phyloP scores from a whole-genome alignment of 2,113 vertebrate genomes.

The Zootoca vivipara region DNA sequence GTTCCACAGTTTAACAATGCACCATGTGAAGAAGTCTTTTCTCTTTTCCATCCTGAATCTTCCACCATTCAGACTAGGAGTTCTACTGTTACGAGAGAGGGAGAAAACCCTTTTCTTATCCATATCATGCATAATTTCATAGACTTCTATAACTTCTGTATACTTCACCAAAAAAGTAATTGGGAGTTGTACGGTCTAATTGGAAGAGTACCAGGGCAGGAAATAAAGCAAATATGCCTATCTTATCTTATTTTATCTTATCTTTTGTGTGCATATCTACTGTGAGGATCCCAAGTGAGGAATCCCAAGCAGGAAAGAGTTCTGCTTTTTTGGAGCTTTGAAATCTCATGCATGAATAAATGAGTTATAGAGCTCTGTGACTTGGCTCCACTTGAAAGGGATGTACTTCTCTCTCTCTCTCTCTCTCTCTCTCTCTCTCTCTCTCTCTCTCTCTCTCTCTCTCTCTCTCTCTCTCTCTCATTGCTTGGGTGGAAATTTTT shows the following conservation, averaged over 20 bases:
- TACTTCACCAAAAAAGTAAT: background rate
- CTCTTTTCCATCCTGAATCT: too few species aligned
- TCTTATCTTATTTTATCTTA: too few species aligned
- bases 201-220: background rate
- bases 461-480: background rate
- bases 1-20: too few species aligned
- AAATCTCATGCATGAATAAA: background rate
- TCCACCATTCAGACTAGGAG: too few species aligned
- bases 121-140: too few species aligned
- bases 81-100: too few species aligned
- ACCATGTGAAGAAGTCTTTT: too few species aligned
- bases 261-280: too few species aligned
- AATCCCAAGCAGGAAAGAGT: background rate
- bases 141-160: too few species aligned
- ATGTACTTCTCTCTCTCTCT: accelerated
- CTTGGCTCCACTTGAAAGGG: background rate
- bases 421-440: background rate
- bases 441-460: background rate
- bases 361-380: background rate
- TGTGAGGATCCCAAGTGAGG: accelerated
- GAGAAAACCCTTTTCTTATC: too few species aligned
- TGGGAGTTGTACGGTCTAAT: background rate
- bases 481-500: background rate
- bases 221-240: accelerated
- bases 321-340: background rate